Conservation (phyloP, 2,797 vertebrate genomes). For the Carcharodon carcharias region DNA sequence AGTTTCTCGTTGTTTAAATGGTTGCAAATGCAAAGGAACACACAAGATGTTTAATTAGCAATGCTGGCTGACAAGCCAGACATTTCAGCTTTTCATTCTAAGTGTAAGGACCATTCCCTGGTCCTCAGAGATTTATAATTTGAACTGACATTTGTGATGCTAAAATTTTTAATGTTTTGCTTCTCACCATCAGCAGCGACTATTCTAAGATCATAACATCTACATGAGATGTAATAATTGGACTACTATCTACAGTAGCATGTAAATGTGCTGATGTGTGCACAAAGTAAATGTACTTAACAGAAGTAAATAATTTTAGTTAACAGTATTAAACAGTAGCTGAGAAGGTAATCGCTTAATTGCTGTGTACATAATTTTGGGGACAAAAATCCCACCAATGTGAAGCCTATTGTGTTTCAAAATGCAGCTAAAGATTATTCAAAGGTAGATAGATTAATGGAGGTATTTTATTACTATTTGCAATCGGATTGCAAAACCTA, state of each 20-base stretch:
- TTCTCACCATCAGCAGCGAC: background rate
- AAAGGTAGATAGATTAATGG: background rate
- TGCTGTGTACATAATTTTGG: background rate
- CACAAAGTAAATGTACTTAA: background rate
- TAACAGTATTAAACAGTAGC: background rate
- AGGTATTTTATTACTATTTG: background rate
- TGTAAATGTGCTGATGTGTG: background rate
- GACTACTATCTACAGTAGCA: background rate
- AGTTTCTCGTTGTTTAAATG: background rate
- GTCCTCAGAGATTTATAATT: background rate
- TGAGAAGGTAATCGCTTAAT: background rate
- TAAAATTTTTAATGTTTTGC: background rate
- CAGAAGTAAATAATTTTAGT: background rate
- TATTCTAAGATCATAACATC: slow-evolving; percentile 3
- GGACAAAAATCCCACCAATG: background rate
- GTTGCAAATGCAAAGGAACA: too few species aligned
- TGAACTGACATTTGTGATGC: background rate
- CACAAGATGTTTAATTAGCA: background rate
- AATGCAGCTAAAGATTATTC: background rate
- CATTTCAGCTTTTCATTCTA: background rate
- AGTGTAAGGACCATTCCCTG: background rate
- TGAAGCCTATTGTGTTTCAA: background rate
- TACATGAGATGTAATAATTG: background rate
- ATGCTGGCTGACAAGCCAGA: background rate
- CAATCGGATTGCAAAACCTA: background rate